Percentiles rank a stretch among this genome's conserved stretches.
phyloP scores from a whole-genome alignment of 1,140 invertebrate genomes.

The Drosophila obscura region DNA sequence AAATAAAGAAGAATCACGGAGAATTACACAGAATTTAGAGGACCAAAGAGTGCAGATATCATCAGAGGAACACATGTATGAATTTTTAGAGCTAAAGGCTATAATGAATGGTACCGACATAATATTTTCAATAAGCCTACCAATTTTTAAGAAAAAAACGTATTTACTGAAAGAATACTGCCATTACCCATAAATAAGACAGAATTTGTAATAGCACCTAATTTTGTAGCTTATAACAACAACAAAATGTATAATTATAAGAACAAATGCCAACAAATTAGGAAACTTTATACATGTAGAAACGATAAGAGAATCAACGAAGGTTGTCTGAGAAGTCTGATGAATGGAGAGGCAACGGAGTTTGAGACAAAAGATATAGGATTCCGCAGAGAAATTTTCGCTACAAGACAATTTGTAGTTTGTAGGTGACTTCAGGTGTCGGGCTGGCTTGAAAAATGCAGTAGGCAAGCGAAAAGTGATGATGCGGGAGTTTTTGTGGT shows the following conservation, averaged over 20 bases:
- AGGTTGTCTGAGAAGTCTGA: not conserved
- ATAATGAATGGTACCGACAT: not conserved
- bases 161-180: not conserved
- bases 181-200: not conserved
- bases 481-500: no score
- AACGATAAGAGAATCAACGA: not conserved
- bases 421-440: no score
- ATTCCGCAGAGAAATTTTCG: not conserved
- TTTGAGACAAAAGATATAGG: not conserved
- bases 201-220: slow-evolving; percentile 1
- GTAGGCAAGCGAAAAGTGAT: no score
- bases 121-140: no score
- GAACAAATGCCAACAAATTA: not conserved
- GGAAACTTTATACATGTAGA: slow-evolving; percentile 1
- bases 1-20: not conserved
- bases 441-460: no score
- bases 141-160: not conserved
- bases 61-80: not conserved
- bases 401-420: no score
- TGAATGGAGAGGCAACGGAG: not conserved
- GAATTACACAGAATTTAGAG: not conserved
- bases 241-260: slow-evolving; percentile 1
- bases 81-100: not conserved
- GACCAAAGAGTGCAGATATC: not conserved
- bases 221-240: not conserved